Base-by-base conservation (phyloP, 2,113 vertebrate genomes). In the Herpetotheres cachinnans region DNA sequence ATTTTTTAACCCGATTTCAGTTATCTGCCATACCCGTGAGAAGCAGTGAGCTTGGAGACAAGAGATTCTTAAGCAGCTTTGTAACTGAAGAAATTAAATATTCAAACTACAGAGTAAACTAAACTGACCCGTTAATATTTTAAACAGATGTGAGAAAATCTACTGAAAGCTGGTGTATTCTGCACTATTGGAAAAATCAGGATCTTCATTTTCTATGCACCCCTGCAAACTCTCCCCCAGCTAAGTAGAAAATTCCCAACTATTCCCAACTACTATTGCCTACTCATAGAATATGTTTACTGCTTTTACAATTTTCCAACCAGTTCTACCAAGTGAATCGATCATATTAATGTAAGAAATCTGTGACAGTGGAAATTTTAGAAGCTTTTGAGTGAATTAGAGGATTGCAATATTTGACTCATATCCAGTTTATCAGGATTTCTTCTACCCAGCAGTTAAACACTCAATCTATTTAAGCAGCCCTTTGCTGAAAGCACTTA, bases 201-300 rank as follows among this genome's bases (percentile, higher is more conserved):
- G 34, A 30, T 71, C 40, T 78, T 49, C 27, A 5, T 82, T 90
- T 91, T 67, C 58, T 50, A 3, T 40, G 17, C 29, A 50, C 22
- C 5, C 5, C 38, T 91, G n/a, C 5, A 2, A 47, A 21, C 9
- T 59, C 3, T 17, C 2, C 11, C 11, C 19, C 3, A 3, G 16
- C 21, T 40, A 19, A 59, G 44, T 0, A 79, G 25, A 63, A 81
- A 71, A 67, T 40, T 67, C 38, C 55, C 44, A 59, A 7, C 42
- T 61, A 27, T 47, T 82, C 40, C 30, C 36, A 47, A 6, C 13
- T 69, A 1, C 30, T 29, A 0, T 26, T 83, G 13, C n/a, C 58
- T 46, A 0, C 38, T 50, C 12, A 29, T 7, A 38, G 58, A 59
- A 34, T 10, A 27, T 4, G 2, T 62, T 86, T 16, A 5, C 6